Conservation (phyloP, 2,113 vertebrate species). For the Microtus ochrogaster region DNA sequence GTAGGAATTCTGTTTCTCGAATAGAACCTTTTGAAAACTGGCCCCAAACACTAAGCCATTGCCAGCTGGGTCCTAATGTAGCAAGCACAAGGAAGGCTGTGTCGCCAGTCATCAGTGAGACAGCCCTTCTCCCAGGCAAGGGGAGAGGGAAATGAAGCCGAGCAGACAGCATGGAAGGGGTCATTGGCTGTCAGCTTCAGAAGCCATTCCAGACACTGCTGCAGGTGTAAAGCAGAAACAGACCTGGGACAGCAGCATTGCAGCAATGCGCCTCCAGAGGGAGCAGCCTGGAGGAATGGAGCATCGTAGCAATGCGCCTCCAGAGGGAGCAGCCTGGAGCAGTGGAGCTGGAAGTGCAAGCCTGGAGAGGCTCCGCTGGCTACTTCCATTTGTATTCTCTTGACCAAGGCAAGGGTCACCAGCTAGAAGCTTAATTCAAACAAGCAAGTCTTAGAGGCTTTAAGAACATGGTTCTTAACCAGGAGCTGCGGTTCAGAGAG, state of each 20-base stretch:
- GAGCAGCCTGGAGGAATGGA: too few relatives aligned
- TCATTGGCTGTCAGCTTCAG: constrained; percentile 32
- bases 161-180: constrained; percentile 37
- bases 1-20: constrained; percentile 65
- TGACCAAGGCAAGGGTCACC: constrained; percentile 26
- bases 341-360: background rate
- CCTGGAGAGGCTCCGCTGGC: background rate
- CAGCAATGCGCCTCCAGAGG: background rate
- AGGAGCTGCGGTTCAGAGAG: background rate
- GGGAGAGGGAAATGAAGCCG: constrained; percentile 59
- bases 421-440: background rate
- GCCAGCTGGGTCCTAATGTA: constrained; percentile 11
- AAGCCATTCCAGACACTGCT: background rate
- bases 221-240: background rate
- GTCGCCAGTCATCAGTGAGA: background rate
- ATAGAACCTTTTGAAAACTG: constrained; percentile 64
- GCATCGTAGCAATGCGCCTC: background rate
- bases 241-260: background rate
- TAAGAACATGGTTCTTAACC: background rate
- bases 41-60: constrained; percentile 13
- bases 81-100: background rate
- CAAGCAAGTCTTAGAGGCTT: background rate
- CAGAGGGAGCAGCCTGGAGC: background rate
- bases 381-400: background rate
- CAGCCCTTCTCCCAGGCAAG: constrained; percentile 30